phyloP scores from a whole-genome alignment of 2,113 vertebrate species.

The Oreotrochilus melanogaster region DNA sequence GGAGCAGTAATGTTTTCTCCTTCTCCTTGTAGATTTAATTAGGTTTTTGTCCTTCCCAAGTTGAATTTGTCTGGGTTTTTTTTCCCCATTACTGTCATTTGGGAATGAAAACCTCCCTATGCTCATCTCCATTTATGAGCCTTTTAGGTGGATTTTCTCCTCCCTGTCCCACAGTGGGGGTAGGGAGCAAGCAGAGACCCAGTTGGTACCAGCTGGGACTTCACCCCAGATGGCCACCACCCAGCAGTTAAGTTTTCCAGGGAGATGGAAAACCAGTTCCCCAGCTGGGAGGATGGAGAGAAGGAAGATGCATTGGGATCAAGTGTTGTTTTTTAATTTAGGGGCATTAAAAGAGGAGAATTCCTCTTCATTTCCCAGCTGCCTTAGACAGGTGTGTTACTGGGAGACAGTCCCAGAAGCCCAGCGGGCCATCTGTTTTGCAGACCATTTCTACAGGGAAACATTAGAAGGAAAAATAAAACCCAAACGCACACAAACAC shows the following conservation, averaged over 20 bases:
- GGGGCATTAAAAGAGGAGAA: background rate
- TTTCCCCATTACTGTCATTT: too few species aligned
- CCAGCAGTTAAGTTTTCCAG: background rate
- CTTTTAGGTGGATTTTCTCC: too few species aligned
- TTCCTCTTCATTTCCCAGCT: constrained; percentile 20
- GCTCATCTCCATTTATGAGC: too few species aligned
- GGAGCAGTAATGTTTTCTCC: too few species aligned
- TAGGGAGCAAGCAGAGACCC: too few species aligned
- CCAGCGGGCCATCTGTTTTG: constrained; percentile 31
- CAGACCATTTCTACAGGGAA: constrained; percentile 32
- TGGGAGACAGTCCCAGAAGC: constrained; percentile 20
- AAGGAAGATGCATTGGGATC: background rate
- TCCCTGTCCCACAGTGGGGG: too few species aligned
- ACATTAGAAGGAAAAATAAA: constrained; percentile 35
- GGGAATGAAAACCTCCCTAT: too few species aligned
- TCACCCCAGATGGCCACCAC: background rate
- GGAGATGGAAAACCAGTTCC: background rate
- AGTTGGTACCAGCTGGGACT: too few species aligned
- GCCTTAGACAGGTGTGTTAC: constrained; percentile 51
- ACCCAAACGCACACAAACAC: background rate
- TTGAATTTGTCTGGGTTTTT: too few species aligned
- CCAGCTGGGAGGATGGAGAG: background rate
- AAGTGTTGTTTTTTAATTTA: background rate
- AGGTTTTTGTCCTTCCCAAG: too few species aligned
- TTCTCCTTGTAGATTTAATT: too few species aligned